Evolutionary conservation across 2,113 vertebrate genomes (phyloP), one percentile per base, ranked within the genome.

Genomic region (Prinia subflava): DNA sequence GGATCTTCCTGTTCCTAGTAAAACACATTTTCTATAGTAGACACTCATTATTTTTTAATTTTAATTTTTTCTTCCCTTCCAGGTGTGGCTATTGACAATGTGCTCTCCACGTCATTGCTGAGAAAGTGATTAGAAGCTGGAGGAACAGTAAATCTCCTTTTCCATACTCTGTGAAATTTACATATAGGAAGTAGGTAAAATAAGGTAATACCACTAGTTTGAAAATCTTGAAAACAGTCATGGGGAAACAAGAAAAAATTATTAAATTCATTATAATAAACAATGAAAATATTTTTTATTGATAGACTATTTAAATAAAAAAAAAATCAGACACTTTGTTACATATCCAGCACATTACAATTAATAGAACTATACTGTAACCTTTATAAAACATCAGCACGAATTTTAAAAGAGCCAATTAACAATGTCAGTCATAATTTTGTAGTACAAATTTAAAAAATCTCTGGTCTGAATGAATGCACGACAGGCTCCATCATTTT

Each of bases 41-140:
- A 41, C 31, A 37, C 5, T 44, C 2, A 1, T 17, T 39, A 17
- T 28, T 67, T 71, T 70, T 57, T 9, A 90, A 25, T 28, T 92
- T n/a, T n/a, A n/a, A n/a, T n/a, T n/a, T n/a, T 50, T 76, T 55
- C 55, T 50, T 86, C 30, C 56, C 37, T 70, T 42, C 6, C 78
- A 64, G 46, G 14, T 30, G 7, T 77, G 6, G 24, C n/a, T 59
- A 24, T 10, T 19, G 9, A 30, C 25, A 71, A 37, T n/a, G 50
- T 85, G 60, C 53, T 71, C 31, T 71, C 67, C 62, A 53, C 1
- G 2, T 3, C 35, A 68, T 3, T 85, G 27, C 15, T 0, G 0
- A 67, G 13, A 78, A 85, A 83, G 18, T 4, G 4, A 90, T 47
- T 52, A 64, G 24, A 11, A 71, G 30, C 39, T 92, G 23, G 27